A percentile compares a stretch with the other conserved stretches of the same genome.
Evolutionary conservation across 2,888 invertebrate genomes (phyloP).

Genomic region (Ophioninae sp.): DNA sequence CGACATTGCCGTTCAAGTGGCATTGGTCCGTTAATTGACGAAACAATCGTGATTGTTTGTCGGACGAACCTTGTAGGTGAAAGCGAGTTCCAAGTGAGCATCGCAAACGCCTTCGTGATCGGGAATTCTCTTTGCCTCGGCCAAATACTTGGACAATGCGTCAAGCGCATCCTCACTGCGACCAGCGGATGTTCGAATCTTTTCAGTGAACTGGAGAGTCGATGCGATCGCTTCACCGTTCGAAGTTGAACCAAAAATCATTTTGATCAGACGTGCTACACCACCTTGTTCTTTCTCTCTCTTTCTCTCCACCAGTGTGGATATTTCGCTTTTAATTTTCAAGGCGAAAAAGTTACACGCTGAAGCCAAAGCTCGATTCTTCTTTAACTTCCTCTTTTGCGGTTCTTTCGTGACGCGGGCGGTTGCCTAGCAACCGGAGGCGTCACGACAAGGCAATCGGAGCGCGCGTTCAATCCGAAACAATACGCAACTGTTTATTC

Average conservation of each 20-base stretch:
- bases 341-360: background rate
- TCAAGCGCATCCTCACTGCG: slow-evolving; percentile 66
- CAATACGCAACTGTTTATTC: slow-evolving; percentile 55
- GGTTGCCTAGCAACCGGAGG: slow-evolving; percentile 21
- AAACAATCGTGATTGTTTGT: background rate
- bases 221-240: slow-evolving; percentile 66
- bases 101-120: slow-evolving; percentile 71
- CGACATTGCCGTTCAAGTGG: background rate
- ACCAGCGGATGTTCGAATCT: slow-evolving; percentile 63
- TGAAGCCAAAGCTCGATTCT: background rate
- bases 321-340: background rate
- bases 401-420: background rate
- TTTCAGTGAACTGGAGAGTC: slow-evolving; percentile 70
- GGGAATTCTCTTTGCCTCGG: slow-evolving; percentile 65
- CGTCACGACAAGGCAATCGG: slow-evolving; percentile 26
- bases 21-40: background rate
- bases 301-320: background rate
- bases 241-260: slow-evolving; percentile 61
- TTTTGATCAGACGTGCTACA: background rate
- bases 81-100: slow-evolving; percentile 70
- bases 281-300: background rate
- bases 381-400: background rate
- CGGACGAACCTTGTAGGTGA: slow-evolving; percentile 68
- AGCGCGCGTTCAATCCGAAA: slow-evolving; percentile 18
- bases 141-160: slow-evolving; percentile 69